A percentile compares a stretch with the other conserved stretches of the same genome.
phyloP scores from a whole-genome alignment of 2,888 invertebrate genomes.

The Chloromyia formosa region DNA sequence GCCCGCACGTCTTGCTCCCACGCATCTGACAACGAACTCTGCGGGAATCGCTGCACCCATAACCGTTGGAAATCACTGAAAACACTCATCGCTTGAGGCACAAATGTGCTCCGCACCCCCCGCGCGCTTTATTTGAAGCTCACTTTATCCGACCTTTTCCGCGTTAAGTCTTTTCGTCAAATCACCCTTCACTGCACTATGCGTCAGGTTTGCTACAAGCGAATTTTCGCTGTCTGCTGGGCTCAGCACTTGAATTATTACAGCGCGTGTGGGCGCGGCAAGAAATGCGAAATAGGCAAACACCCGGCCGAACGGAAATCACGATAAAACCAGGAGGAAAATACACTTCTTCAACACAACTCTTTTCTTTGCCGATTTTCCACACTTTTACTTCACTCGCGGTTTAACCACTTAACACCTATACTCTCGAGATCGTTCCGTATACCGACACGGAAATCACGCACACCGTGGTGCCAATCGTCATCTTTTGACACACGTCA shows the following conservation, averaged over 20 bases:
- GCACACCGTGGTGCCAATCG: constrained; percentile 33
- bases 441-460: constrained; percentile 26
- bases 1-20: constrained; percentile 94
- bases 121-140: constrained; percentile 13
- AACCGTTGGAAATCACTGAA: constrained; percentile 91
- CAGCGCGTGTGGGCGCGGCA: constrained; percentile 11
- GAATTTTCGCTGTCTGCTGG: neutral
- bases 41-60: constrained; percentile 91
- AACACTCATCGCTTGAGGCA: constrained; percentile 74
- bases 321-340: neutral
- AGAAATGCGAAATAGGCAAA: neutral
- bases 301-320: too few relatives aligned
- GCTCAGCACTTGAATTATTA: neutral
- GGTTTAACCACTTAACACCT: constrained; percentile 39
- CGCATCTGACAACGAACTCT: constrained; percentile 87
- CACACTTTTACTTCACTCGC: constrained; percentile 29
- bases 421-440: constrained; percentile 11
- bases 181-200: constrained; percentile 16
- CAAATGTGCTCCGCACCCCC: neutral
- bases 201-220: neutral
- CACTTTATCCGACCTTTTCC: constrained; percentile 22
- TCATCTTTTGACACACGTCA: constrained; percentile 46
- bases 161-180: constrained; percentile 7
- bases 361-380: constrained; percentile 22
- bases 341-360: neutral